Evolutionary conservation across 2,888 invertebrate species (phyloP), one percentile per base, ranked within the genome.

Genomic region (Amphipyra tragopoginis): DNA sequence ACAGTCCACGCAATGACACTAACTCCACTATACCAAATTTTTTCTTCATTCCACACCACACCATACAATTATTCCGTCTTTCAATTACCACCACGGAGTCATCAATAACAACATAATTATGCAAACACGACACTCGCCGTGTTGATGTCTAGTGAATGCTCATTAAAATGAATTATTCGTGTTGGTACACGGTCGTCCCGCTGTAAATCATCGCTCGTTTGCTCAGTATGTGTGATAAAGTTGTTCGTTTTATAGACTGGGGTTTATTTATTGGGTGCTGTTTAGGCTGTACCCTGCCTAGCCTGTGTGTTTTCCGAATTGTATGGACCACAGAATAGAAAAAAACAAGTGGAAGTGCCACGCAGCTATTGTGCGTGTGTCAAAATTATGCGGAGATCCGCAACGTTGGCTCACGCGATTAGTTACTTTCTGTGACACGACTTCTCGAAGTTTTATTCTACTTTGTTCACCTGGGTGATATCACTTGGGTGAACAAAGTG

Each of bases 101-200:
- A 70, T 56, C 74, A 70, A 70, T 70, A 62, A 68, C 57, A 53
- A 51, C 13, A 44, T 64, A 66, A 73, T 74, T 43, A 77, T 55
- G 40, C 29, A 13, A 65, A 77, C 75, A 74, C 52, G 75, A 65
- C 55, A 57, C 56, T 52, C 40, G 9, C 42, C 58, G 51, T 77
- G 72, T 75, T 64, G 54, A 56, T 74, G 79, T 78, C 74, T 68
- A 54, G 62, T 58, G 65, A 51, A 52, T 54, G 63, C 71, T 78
- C 74, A 78, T 78, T 78, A 79, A 77, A 78, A 78, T 78, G 77
- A 78, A 79, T 79, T 76, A 78, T 77, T 38, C 8, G 49, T 59
- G 49, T 51, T 13, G 43, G 65, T 72, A 77, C 78, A 77, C 38
- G 68, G n/a, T 14, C 57, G 4, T 43, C 15, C 21, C 15, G 52